Conservation (phyloP, 1,140 invertebrate species). For the Nilaparvata lugens region DNA sequence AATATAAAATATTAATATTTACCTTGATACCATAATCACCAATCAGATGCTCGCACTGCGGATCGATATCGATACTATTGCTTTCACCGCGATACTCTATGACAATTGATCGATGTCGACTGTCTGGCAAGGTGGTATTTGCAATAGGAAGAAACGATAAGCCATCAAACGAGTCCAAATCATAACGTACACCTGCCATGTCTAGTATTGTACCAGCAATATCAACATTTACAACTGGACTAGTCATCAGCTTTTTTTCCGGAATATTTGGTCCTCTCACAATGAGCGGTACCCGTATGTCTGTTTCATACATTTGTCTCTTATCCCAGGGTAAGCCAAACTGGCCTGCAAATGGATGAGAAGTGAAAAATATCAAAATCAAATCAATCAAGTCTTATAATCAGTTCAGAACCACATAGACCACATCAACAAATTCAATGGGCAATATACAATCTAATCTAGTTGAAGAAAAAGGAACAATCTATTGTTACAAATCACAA, state of each 20-base stretch:
- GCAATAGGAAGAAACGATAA: constrained; percentile 41
- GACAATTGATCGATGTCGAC: constrained; percentile 45
- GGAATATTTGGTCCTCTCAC: constrained; percentile 62
- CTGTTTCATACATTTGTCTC: constrained; percentile 79
- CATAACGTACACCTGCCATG: constrained; percentile 44
- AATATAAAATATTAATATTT: too few species aligned
- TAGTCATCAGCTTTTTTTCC: constrained; percentile 36
- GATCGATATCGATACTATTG: constrained; percentile 38
- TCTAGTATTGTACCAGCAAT: constrained; percentile 70
- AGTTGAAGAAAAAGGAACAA: too few species aligned
- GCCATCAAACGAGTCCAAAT: constrained; percentile 54
- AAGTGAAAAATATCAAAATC: too few species aligned
- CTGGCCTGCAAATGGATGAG: constrained; percentile 48
- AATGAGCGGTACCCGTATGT: constrained; percentile 71
- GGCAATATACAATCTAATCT: too few species aligned
- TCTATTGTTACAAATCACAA: too few species aligned
- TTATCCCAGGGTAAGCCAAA: constrained; percentile 81
- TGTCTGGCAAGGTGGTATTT: constrained; percentile 13
- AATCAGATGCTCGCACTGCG: constrained; percentile 43
- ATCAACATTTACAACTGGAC: constrained; percentile 65
- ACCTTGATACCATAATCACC: constrained; percentile 46
- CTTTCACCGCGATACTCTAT: constrained; percentile 74
- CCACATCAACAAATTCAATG: too few species aligned
- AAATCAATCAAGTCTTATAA: too few species aligned
- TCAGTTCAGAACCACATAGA: too few species aligned